Base-by-base conservation (phyloP, 2,888 invertebrate species). In the Elmis aenea region DNA sequence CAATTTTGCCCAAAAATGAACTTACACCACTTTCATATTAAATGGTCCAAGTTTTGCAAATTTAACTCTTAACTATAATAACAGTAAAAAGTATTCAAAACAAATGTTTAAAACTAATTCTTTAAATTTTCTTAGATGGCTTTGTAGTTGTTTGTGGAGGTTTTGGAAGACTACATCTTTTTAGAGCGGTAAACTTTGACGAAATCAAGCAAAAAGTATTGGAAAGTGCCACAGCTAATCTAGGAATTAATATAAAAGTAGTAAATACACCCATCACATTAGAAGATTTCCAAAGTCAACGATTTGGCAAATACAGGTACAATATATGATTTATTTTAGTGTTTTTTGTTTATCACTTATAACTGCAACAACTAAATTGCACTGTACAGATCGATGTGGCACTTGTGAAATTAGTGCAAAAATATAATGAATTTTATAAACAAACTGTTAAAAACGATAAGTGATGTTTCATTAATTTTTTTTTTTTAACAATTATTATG, bases 251-350 rank as follows among this genome's bases (percentile, higher is more conserved):
- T 48, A 85, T 97, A 35, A 89, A 88, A 69, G 82, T 90, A 45
- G 73, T 88, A 36, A 84, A 89, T 31, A 55, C 52, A 11, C 81
- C 83, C 48, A 87, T 94, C 23, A 85, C 85, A 1, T 69, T 89
- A 48, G 88, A 92, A 51, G 88, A 92, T 61, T 94, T 93, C 64
- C 79, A 86, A 52, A 77, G 79, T 46, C 85, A 91, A 63, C 74
- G 94, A 62, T 83, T 99, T 64, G 97, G 97, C 44, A 89, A 90
- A 66, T 93, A 83, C 68, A 88, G 90, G 90, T 86, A 66, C 64
- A 49, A n/a, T 23, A 11, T 9, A n/a, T 6, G 10, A 5, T 5
- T 23, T 23, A 5, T n/a, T 23, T 1, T 2, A n/a, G 1, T 9
- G 23, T 1, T 6, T 2, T 4, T 11, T 30, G 11, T 9, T 30